Conservation (phyloP, 2,113 vertebrate species). For the Ibidorhyncha struthersii region DNA sequence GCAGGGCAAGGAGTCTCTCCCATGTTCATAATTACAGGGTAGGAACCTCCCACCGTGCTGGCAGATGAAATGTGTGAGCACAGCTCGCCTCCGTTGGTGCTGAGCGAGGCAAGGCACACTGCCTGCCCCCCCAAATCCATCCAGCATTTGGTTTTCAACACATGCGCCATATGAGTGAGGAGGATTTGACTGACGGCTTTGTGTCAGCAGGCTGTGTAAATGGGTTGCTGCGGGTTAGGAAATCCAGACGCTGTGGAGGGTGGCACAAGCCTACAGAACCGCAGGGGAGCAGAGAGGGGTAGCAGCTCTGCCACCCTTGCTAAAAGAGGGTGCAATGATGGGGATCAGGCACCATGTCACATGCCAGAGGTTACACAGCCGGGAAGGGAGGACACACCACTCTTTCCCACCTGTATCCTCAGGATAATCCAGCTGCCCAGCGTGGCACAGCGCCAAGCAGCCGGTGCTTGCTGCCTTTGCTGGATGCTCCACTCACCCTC, state of each 20-base stretch:
- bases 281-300: too few relatives aligned
- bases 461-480: not conserved
- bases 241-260: not conserved
- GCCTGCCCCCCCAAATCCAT: not conserved
- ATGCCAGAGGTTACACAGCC: not conserved
- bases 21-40: too few relatives aligned
- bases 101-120: not conserved
- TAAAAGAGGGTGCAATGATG: not conserved
- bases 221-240: not conserved
- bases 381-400: not conserved
- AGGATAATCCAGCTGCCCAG: not conserved
- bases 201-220: not conserved
- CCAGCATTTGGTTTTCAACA: not conserved
- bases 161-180: not conserved
- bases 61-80: too few relatives aligned
- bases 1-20: too few relatives aligned
- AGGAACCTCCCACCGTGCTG: too few relatives aligned
- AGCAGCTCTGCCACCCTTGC: not conserved
- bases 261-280: not conserved
- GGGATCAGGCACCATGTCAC: fast-evolving
- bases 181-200: not conserved
- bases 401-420: not conserved
- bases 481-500: not conserved
- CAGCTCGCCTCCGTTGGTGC: too few relatives aligned
- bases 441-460: too few relatives aligned